Conservation (phyloP, 2,797 vertebrate genomes). For the Chiroxiphia lanceolata region DNA sequence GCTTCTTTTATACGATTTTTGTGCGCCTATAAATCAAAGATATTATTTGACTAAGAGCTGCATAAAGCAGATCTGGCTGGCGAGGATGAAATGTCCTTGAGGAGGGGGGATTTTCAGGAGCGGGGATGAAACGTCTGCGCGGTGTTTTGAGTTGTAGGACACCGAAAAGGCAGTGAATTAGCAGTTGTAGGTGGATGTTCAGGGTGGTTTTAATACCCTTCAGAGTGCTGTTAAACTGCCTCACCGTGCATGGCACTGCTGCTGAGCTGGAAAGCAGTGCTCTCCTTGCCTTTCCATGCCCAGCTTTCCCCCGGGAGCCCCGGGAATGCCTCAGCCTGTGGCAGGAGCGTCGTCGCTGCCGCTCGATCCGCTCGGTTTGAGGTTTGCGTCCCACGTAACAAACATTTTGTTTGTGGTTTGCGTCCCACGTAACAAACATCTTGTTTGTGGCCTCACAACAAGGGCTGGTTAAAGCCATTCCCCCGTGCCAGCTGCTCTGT, state of each 20-base stretch:
- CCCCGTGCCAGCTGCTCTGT: background rate
- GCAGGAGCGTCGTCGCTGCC: background rate
- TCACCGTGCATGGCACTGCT: background rate
- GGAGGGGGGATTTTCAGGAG: background rate
- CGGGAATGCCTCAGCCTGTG: background rate
- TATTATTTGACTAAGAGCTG: background rate
- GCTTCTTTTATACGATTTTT: background rate
- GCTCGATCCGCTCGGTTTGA: background rate
- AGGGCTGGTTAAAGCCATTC: background rate
- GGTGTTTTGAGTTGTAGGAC: background rate
- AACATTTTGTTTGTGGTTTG: background rate
- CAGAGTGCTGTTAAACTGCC: background rate
- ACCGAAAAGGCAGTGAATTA: background rate
- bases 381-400: background rate
- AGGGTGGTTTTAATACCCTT: background rate
- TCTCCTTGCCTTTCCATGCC: background rate
- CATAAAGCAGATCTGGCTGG: background rate
- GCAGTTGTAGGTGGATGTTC: background rate
- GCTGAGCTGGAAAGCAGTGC: background rate
- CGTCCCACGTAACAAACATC: background rate
- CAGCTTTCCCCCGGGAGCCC: accelerated
- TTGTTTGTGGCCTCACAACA: slow-evolving; percentile 1
- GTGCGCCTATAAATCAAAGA: slow-evolving; percentile 18
- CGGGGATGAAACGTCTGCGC: background rate
- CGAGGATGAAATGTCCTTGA: background rate